Conservation (phyloP, 2,797 vertebrate species). For the Acanthopagrus latus region DNA sequence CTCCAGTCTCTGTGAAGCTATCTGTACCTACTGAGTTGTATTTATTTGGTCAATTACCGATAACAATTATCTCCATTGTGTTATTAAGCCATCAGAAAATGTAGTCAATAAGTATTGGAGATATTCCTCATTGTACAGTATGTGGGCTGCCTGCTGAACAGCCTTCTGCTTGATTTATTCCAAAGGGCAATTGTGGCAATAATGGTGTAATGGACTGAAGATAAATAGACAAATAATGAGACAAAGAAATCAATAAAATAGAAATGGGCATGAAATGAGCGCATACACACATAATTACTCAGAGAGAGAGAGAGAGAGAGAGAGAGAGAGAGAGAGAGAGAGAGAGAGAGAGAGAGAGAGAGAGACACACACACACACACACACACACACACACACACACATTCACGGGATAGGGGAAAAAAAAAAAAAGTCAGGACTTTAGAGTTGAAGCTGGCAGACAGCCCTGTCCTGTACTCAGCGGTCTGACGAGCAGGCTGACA, state of each 20-base stretch:
- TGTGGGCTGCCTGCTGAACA: constrained; percentile 56
- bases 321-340: too few relatives aligned
- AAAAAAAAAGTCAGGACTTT: constrained; percentile 32
- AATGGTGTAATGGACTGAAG: constrained; percentile 71
- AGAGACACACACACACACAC: too few relatives aligned
- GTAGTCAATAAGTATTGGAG: constrained; percentile 62
- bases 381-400: background rate
- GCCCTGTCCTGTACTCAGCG: constrained; percentile 52
- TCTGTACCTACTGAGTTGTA: constrained; percentile 53
- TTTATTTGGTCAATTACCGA: constrained; percentile 70
- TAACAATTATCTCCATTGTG: constrained; percentile 70
- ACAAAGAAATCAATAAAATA: constrained; percentile 81
- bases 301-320: too few relatives aligned
- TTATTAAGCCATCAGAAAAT: constrained; percentile 74
- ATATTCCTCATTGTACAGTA: constrained; percentile 64
- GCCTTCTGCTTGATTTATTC: constrained; percentile 71
- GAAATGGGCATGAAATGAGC: constrained; percentile 73
- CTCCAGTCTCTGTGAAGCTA: constrained; percentile 28
- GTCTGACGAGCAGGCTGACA: constrained; percentile 51
- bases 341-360: too few relatives aligned
- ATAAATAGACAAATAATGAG: constrained; percentile 80
- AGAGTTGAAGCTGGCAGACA: constrained; percentile 50
- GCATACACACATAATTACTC: constrained; percentile 46
- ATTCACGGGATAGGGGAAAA: constrained; percentile 7
- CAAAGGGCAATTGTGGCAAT: constrained; percentile 74